Evolutionary conservation across 2,888 invertebrate species (phyloP).

Genomic region (Laspeyria flexula): DNA sequence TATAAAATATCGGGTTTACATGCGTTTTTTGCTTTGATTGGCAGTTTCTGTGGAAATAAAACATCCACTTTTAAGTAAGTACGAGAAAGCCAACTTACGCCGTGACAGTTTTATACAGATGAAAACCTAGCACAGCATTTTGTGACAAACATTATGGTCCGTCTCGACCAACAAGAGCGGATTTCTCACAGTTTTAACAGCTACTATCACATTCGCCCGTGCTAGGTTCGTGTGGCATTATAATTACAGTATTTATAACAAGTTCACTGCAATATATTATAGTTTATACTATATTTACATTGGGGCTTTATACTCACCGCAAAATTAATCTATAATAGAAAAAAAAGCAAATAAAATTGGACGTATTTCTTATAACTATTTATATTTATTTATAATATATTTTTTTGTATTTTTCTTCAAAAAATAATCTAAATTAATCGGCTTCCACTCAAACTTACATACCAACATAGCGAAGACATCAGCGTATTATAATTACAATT

Average conservation of each 20-base stretch:
- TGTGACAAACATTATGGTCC: neutral
- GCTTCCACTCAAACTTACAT: conserved; percentile 10
- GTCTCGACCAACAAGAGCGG: too few species aligned
- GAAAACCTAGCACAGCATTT: neutral
- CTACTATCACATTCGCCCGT: neutral
- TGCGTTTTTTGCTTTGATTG: conserved; percentile 31
- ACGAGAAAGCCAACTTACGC: neutral
- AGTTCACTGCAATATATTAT: neutral
- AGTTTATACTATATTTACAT: neutral
- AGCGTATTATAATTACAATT: conserved; percentile 12
- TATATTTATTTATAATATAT: conserved; percentile 7
- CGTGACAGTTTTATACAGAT: neutral
- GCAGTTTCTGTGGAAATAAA: conserved; percentile 16
- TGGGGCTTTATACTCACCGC: neutral
- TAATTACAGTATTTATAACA: neutral
- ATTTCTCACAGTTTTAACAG: too few species aligned
- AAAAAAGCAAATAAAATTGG: conserved; percentile 6
- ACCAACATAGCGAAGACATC: conserved; percentile 10
- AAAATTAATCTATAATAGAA: neutral
- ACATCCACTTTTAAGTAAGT: neutral
- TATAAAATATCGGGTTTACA: conserved; percentile 16
- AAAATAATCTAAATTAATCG: conserved; percentile 6
- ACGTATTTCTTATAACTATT: conserved; percentile 13
- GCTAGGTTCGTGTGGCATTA: neutral
- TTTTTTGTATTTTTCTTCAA: conserved; percentile 9